Evolutionary conservation across 2,113 vertebrate species (phyloP), one percentile per base, ranked within the genome.

Genomic region (Oncorhynchus mykiss): DNA sequence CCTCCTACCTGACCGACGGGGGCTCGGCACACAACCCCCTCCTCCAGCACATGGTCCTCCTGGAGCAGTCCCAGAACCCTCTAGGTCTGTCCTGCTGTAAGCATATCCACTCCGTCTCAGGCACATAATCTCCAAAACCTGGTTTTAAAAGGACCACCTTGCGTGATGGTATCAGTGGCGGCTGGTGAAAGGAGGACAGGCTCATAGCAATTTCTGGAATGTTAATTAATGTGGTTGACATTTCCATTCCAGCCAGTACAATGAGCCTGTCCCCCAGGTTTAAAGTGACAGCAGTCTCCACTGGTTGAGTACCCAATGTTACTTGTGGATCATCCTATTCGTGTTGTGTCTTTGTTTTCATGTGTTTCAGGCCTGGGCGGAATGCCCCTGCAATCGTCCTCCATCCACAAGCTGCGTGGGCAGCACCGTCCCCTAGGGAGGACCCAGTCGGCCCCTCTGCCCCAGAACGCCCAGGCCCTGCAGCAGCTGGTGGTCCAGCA

Each of bases 401-500:
- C 96, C 24, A 94, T 98, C 79, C 97, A 98, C 90, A 99, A 99
- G 89, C 93, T 99, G 75, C 93, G 96, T 60, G 94, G 96, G 79
- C 95, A 96, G 89, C 97, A 99, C 90, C 97, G 96, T 81, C 97
- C 97, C 0, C 89, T 99, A 76, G 97, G 97, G 29, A 95, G 97
- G 77, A 99, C 97, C 0, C 97, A 99, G 94, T 99, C 97, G 0
- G 97, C 97, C 12, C 97, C 97, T 0, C 94, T 98, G 89, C 97
- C 97, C 27, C 97, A 99, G 94, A 98, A 93, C 62, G 90, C 95
- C 4, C 97, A 97, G 89, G 97, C 97, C 68, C 92, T 99, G 84
- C 97, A 99, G 92, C 97, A 99, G 90, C 93, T 99, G 86, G 97
- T 99, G 72, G 95, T 99, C 84, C 97, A 99, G 91, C 97, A 99